Evolutionary conservation across 2,888 invertebrate species (phyloP).

Genomic region (Andrena flavipes): DNA sequence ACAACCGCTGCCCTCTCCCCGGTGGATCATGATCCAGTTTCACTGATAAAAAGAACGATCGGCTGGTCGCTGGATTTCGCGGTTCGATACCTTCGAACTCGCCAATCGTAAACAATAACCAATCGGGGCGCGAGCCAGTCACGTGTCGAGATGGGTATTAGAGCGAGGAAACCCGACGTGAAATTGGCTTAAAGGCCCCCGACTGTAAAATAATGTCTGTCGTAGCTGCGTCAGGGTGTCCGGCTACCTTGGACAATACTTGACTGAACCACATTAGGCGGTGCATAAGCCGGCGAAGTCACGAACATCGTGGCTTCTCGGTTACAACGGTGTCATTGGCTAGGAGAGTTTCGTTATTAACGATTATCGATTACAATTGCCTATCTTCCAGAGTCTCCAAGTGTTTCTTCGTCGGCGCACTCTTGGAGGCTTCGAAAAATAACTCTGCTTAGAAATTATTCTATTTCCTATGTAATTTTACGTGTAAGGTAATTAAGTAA

Average conservation of each 20-base stretch:
- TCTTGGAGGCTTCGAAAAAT: too few species aligned
- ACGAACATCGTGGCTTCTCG: slow-evolving; percentile 58
- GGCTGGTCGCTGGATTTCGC: slow-evolving; percentile 18
- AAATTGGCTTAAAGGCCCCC: slow-evolving; percentile 76
- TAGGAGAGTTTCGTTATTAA: slow-evolving; percentile 46
- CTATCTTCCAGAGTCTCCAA: background rate
- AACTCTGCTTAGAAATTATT: too few species aligned
- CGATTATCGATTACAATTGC: slow-evolving; percentile 33
- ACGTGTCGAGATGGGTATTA: slow-evolving; percentile 73
- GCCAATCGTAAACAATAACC: slow-evolving; percentile 64
- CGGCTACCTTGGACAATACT: slow-evolving; percentile 60
- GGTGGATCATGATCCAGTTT: slow-evolving; percentile 19
- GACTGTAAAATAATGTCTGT: slow-evolving; percentile 63
- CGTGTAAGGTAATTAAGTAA: too few species aligned
- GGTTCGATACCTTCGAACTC: slow-evolving; percentile 48
- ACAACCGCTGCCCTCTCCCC: background rate
- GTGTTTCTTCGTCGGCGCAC: background rate
- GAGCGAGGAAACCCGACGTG: slow-evolving; percentile 76
- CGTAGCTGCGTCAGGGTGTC: slow-evolving; percentile 53
- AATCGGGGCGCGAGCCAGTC: slow-evolving; percentile 59
- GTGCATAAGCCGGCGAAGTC: slow-evolving; percentile 56
- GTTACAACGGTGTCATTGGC: slow-evolving; percentile 39
- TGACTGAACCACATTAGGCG: slow-evolving; percentile 36
- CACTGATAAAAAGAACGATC: slow-evolving; percentile 28
- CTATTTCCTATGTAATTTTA: too few species aligned